Conservation (phyloP, 1,140 invertebrate genomes). For the Andricus grossulariae region DNA sequence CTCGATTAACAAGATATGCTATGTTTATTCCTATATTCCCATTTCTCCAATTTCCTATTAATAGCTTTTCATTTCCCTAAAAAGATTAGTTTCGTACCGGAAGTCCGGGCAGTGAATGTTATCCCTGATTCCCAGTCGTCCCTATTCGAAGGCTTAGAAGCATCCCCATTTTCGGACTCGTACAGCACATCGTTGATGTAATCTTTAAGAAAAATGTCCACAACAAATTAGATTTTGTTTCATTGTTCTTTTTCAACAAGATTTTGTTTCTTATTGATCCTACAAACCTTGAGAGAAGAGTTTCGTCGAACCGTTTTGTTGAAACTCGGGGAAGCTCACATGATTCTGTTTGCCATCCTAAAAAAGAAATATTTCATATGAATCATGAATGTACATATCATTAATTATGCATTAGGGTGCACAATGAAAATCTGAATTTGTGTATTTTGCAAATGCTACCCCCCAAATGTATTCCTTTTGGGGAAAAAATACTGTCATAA, state of each 20-base stretch:
- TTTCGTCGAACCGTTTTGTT: conserved; percentile 90
- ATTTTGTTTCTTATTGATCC: not conserved
- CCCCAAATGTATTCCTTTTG: too few relatives aligned
- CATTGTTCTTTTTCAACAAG: conserved; percentile 21
- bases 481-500: too few relatives aligned
- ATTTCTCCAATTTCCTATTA: too few relatives aligned
- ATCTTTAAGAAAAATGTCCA: conserved; percentile 87
- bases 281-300: conserved; percentile 87
- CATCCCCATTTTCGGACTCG: conserved; percentile 80
- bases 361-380: conserved; percentile 49
- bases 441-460: too few relatives aligned
- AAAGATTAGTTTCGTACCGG: conserved; percentile 78
- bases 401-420: too few relatives aligned
- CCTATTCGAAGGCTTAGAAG: conserved; percentile 76
- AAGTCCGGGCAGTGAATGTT: conserved; percentile 89
- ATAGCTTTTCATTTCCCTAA: not conserved
- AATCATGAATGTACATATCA: too few relatives aligned
- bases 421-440: too few relatives aligned
- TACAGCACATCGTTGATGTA: conserved; percentile 88
- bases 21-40: too few relatives aligned
- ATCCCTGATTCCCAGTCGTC: conserved; percentile 90
- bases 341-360: conserved; percentile 89
- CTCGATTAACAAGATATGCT: too few relatives aligned
- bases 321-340: conserved; percentile 90
- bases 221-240: conserved; percentile 42